phyloP scores from a whole-genome alignment of 37 sponge, comb jelly and placozoan genomes.

The Halichondria panicea region DNA sequence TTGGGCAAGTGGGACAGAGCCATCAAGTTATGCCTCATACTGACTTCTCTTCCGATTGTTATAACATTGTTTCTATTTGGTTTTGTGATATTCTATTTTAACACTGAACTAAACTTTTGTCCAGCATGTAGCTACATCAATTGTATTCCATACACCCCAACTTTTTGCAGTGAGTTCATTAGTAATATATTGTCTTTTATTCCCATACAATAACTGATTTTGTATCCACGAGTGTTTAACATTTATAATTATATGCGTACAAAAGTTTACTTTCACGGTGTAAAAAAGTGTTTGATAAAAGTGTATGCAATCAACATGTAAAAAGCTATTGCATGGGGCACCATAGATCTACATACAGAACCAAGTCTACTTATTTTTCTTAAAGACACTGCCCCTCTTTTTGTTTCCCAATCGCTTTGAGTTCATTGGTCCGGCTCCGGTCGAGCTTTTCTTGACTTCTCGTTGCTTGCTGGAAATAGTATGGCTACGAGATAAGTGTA shows the following conservation, averaged over 20 bases:
- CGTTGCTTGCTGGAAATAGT: no score
- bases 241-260: no score
- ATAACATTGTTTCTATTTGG: constrained; percentile 69
- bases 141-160: constrained; percentile 83
- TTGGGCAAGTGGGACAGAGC: constrained; percentile 83
- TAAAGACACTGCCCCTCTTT: constrained; percentile 10
- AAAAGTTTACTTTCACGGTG: no score
- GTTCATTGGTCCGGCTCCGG: constrained; percentile 31
- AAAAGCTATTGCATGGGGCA: no score
- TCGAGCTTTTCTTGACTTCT: no score
- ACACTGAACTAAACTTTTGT: constrained; percentile 82
- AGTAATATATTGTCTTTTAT: neutral
- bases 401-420: neutral
- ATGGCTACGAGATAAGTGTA: no score
- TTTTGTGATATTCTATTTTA: constrained; percentile 81
- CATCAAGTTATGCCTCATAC: constrained; percentile 73
- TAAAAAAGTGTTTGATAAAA: no score
- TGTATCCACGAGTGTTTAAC: no score
- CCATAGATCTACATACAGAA: no score
- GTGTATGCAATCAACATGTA: no score
- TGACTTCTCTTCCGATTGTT: constrained; percentile 60
- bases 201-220: no score
- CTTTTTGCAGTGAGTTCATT: constrained; percentile 67
- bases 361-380: constrained; percentile 19
- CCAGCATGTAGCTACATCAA: constrained; percentile 85